Evolutionary conservation across 2,797 vertebrate species (phyloP).

Genomic region (Crocodylus rhombifer): DNA sequence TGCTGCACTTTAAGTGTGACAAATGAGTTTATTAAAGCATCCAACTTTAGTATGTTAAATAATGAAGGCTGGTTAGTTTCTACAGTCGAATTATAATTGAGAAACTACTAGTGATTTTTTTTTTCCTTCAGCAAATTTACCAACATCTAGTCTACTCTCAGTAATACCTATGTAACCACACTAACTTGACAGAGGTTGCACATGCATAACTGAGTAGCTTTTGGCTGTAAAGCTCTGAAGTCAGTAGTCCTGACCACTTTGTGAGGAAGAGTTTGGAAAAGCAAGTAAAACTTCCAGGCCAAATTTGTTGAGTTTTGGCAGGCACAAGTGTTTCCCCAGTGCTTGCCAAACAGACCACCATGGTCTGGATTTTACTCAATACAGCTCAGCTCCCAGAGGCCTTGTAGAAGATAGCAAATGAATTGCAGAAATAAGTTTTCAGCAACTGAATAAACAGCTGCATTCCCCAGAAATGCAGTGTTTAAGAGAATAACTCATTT

Average conservation of each 20-base stretch:
- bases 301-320: neutral
- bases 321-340: neutral
- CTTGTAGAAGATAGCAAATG: neutral
- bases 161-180: neutral
- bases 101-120: neutral
- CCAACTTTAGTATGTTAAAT: neutral
- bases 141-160: neutral
- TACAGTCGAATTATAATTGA: neutral
- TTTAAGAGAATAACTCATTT: neutral
- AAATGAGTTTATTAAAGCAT: neutral
- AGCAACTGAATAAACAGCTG: neutral
- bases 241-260: neutral
- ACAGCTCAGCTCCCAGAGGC: rapidly evolving
- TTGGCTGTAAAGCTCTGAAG: neutral
- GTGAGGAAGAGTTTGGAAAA: neutral
- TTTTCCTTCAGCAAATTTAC: neutral
- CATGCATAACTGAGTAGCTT: neutral
- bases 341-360: neutral
- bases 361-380: neutral
- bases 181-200: neutral
- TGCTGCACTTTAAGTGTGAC: conserved; percentile 44
- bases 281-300: neutral
- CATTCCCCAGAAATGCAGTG: neutral
- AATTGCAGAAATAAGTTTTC: neutral
- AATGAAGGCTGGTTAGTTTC: neutral